Evolutionary conservation across 2,888 invertebrate species (phyloP).

Genomic region (Invenusta paracnida): DNA sequence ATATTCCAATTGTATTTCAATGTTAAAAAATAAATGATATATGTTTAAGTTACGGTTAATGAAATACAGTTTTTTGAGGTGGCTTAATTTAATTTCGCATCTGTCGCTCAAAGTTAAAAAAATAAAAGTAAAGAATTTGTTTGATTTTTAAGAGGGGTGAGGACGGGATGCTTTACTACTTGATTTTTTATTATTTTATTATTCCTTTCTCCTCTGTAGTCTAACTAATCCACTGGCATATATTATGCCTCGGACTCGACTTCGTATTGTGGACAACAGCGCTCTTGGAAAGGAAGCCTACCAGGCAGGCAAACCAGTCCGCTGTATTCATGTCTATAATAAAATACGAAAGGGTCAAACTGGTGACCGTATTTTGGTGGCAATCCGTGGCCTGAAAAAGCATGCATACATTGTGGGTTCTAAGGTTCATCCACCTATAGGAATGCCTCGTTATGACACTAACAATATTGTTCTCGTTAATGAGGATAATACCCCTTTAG

Average conservation of each 20-base stretch:
- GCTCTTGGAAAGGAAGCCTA: conserved; percentile 87
- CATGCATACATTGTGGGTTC: conserved; percentile 83
- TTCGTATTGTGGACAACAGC: conserved; percentile 93
- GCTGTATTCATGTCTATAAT: conserved; percentile 87
- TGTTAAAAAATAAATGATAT: too few species aligned
- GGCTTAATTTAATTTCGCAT: too few species aligned
- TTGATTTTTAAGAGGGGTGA: too few species aligned
- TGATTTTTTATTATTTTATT: too few species aligned
- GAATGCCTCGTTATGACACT: conserved; percentile 83
- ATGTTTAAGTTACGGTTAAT: too few species aligned
- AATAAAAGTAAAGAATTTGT: too few species aligned
- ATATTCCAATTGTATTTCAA: too few species aligned
- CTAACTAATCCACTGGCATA: conserved; percentile 13
- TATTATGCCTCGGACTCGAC: conserved; percentile 65
- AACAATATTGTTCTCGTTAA: conserved; percentile 93
- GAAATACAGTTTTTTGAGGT: too few species aligned
- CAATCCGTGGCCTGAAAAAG: conserved; percentile 89
- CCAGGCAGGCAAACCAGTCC: conserved; percentile 86
- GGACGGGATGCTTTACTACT: too few species aligned
- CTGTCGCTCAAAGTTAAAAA: too few species aligned
- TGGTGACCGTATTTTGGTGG: conserved; percentile 77
- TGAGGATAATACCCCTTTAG: conserved; percentile 85
- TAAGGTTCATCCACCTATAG: conserved; percentile 74
- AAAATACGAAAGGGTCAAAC: conserved; percentile 23
- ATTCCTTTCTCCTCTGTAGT: neutral